Base-by-base conservation (phyloP, 1,140 invertebrate species). In the Brachionus calyciflorus region DNA sequence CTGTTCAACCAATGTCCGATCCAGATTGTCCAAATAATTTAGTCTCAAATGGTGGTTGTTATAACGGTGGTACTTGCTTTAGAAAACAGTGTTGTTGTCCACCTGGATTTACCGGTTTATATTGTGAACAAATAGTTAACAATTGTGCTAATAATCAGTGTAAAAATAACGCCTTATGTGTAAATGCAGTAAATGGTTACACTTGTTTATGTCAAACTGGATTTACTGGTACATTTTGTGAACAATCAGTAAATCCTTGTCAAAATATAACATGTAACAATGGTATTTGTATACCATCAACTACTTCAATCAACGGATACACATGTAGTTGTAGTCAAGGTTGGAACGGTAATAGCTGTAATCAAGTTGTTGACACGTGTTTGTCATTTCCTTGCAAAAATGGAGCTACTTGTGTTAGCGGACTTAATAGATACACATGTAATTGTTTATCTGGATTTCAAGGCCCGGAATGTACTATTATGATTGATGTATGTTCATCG, bases 371-470 rank as follows among this genome's bases (percentile, higher is more conserved):
- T 3, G 14, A 76, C 37, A 55, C 55, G 2, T 76, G 73, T 24
- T 65, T 30, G 44, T 40, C 73, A 10, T 28, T 17, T 44, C 93
- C 93, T 0, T 95, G 93, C 81, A 80, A 88, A 46, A 92, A 94
- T 80, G 91, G 91, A 0, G 92, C 91, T 2, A 93, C 91, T 0
- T 94, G 93, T 80, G 88, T 41, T n/a, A 69, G 91, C 0, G 82
- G 90, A 1, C 87, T 89, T 12, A 88, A 90, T 78, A 89, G 88
- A 49, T 94, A 91, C 86, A 88, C 89, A 78, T 96, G 93, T 85
- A 89, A 87, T 24, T 96, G 93, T 80, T 90, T 91, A n/a, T 87
- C 90, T 6, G 93, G 93, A 57, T 96, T 94, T 82, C 90, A 89
- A 40, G 94, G 94, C 78, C 60, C 77, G 49, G 77, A 46, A 17